Conservation (phyloP, 2,888 invertebrate genomes). For the Byasa hedistus region DNA sequence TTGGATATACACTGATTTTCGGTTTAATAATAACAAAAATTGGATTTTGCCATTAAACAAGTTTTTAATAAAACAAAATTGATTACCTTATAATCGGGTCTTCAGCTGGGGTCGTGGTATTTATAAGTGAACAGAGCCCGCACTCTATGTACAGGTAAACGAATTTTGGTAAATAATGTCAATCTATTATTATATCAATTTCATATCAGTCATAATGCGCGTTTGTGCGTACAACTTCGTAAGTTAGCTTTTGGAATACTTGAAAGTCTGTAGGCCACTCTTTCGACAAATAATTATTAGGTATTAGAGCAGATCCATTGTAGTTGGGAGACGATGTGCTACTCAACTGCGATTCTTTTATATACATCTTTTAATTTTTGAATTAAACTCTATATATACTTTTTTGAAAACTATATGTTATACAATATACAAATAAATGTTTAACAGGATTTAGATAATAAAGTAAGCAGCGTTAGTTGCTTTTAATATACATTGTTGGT, state of each 20-base stretch:
- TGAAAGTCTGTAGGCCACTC: constrained; percentile 35
- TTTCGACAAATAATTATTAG: constrained; percentile 33
- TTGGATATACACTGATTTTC: too few relatives aligned
- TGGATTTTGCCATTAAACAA: too few relatives aligned
- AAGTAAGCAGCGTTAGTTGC: too few relatives aligned
- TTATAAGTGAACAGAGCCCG: constrained; percentile 45
- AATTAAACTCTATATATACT: constrained; percentile 5
- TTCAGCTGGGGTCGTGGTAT: constrained; percentile 51
- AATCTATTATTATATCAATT: constrained; percentile 74
- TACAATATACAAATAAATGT: constrained; percentile 3
- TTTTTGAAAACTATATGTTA: constrained; percentile 15
- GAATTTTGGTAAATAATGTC: constrained; percentile 68
- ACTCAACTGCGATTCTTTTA: not conserved
- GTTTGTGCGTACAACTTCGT: constrained; percentile 53
- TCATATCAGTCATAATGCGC: constrained; percentile 68
- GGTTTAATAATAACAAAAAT: too few relatives aligned
- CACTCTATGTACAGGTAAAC: constrained; percentile 52
- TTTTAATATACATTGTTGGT: too few relatives aligned
- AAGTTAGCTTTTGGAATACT: constrained; percentile 42
- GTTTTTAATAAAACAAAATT: not conserved
- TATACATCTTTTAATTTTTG: constrained; percentile 6
- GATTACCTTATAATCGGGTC: not conserved
- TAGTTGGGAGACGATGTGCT: constrained; percentile 12
- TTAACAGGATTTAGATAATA: too few relatives aligned
- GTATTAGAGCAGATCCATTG: constrained; percentile 10